Conservation (phyloP, 2,797 vertebrate species). For the Sandelia bainsii region DNA sequence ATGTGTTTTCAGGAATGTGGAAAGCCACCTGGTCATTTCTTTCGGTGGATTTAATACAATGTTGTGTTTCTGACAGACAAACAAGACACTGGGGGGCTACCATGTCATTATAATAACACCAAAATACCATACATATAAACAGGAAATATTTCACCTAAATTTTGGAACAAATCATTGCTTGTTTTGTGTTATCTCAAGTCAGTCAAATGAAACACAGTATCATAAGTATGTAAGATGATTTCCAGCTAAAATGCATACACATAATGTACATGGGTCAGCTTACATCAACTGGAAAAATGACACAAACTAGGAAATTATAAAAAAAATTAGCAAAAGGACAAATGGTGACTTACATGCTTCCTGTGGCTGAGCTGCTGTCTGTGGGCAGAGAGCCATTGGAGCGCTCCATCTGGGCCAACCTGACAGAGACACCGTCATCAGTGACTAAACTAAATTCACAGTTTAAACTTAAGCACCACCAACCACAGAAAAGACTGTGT, state of each 20-base stretch:
- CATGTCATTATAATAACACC: neutral
- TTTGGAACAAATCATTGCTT: neutral
- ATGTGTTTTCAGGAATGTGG: slow-evolving; percentile 8
- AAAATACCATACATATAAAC: slow-evolving; percentile 10
- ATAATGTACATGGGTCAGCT: neutral
- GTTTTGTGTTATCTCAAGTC: neutral
- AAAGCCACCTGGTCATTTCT: slow-evolving; percentile 14
- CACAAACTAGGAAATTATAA: neutral
- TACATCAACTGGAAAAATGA: neutral
- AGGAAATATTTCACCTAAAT: neutral
- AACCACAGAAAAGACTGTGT: neutral
- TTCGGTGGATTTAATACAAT: neutral
- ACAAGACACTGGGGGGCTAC: neutral
- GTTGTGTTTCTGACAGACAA: neutral
- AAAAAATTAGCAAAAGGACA: slow-evolving; percentile 8
- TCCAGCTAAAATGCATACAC: neutral
- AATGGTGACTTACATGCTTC: slow-evolving; percentile 91
- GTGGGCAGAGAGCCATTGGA: slow-evolving; percentile 96
- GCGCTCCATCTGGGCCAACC: slow-evolving; percentile 96
- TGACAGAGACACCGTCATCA: slow-evolving; percentile 66
- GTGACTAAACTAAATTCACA: slow-evolving; percentile 1
- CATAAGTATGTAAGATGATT: neutral
- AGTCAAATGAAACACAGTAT: neutral
- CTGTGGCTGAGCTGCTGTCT: slow-evolving; percentile 96
- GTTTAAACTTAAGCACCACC: slow-evolving; percentile 19